Percentiles rank a stretch among this genome's conserved stretches.
Evolutionary conservation across 2,113 vertebrate species (phyloP).

Genomic region (Numida meleagris): DNA sequence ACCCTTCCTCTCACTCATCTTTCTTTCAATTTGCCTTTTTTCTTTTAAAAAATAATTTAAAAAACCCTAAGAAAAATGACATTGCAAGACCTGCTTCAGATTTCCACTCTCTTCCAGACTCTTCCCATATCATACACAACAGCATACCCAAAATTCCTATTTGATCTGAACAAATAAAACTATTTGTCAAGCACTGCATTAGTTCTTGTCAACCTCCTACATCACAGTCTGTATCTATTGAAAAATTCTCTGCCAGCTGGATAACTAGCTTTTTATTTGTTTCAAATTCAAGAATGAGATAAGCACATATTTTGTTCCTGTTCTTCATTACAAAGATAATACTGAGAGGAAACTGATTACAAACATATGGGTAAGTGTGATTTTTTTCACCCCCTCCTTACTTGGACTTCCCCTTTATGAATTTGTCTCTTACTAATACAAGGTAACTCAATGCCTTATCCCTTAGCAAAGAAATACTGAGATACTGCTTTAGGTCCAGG

Average conservation of each 20-base stretch:
- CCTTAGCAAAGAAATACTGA: slow-evolving; percentile 15
- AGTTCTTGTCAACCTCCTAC: background rate
- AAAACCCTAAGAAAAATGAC: background rate
- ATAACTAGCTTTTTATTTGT: background rate
- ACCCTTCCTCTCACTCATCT: rapidly evolving
- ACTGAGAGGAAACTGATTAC: slow-evolving; percentile 26
- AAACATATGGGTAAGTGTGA: background rate
- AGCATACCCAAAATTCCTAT: background rate
- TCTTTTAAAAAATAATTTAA: background rate
- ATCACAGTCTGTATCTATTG: background rate
- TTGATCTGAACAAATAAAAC: background rate
- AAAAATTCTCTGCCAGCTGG: background rate
- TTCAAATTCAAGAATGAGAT: background rate
- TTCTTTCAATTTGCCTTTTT: background rate
- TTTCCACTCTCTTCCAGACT: background rate
- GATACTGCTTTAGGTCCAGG: background rate
- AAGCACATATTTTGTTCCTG: slow-evolving; percentile 12
- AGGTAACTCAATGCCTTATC: background rate
- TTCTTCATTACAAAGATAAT: background rate
- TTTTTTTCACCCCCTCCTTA: background rate
- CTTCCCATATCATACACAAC: background rate
- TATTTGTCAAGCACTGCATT: background rate
- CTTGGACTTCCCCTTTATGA: background rate
- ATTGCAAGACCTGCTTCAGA: background rate
- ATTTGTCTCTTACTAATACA: background rate